Conservation (phyloP, 2,888 invertebrate species). For the Diadromus collaris region DNA sequence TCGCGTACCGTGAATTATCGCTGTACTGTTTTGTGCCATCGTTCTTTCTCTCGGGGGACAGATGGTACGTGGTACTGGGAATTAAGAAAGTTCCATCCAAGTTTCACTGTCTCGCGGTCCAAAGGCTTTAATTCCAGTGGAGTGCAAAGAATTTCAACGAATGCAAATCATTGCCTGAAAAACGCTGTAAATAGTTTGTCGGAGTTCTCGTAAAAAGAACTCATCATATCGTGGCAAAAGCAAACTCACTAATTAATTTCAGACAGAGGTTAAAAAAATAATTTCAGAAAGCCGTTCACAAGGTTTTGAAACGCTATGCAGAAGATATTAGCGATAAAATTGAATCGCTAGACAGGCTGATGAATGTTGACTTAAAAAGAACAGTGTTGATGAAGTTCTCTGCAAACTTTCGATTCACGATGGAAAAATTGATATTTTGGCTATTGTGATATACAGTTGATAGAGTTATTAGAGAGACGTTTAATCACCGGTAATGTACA, state of each 20-base stretch:
- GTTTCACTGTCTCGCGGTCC: background rate
- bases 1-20: slow-evolving; percentile 32
- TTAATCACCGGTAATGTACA: background rate
- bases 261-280: too few species aligned
- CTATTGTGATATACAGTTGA: background rate
- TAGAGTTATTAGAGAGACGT: background rate
- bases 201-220: background rate
- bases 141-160: background rate
- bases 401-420: background rate
- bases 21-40: slow-evolving; percentile 10
- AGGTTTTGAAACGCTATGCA: too few species aligned
- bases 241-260: background rate
- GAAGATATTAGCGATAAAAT: too few species aligned
- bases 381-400: background rate
- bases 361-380: background rate
- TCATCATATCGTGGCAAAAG: background rate
- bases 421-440: background rate
- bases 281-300: too few species aligned
- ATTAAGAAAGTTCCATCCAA: background rate
- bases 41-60: slow-evolving; percentile 5
- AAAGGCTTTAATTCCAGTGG: background rate
- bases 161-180: background rate
- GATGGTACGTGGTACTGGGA: slow-evolving; percentile 6
- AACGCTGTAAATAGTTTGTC: background rate
- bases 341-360: too few species aligned